phyloP scores from a whole-genome alignment of 2,797 vertebrate genomes.

The Protonibea diacanthus region DNA sequence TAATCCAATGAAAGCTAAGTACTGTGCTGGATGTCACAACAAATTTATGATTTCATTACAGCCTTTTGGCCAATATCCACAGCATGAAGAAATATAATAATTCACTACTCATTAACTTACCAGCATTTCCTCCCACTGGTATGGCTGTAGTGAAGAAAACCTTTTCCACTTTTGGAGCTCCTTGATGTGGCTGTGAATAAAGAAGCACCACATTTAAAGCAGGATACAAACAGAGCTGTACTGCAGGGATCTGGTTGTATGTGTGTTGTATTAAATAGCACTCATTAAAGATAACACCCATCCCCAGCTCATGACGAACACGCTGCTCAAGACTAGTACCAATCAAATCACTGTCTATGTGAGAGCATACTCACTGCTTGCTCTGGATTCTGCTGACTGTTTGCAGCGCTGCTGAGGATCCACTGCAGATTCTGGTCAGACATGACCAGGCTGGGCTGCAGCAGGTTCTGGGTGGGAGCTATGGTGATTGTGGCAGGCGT shows the following conservation, averaged over 20 bases:
- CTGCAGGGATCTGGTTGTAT: neutral
- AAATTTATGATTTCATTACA: slow-evolving; percentile 27
- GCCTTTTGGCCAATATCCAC: neutral
- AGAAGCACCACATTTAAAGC: slow-evolving; percentile 11
- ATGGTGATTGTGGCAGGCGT: slow-evolving; percentile 88
- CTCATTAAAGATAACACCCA: neutral
- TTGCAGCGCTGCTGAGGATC: slow-evolving; percentile 95
- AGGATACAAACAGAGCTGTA: neutral
- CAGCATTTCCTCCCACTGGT: slow-evolving; percentile 93
- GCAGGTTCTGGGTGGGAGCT: slow-evolving; percentile 90
- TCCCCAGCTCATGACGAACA: neutral
- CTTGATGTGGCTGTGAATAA: slow-evolving; percentile 83
- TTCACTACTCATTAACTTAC: slow-evolving; percentile 79
- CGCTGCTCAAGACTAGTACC: neutral
- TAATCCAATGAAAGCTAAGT: slow-evolving; percentile 2
- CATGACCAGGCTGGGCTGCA: slow-evolving; percentile 95
- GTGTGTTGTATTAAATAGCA: neutral
- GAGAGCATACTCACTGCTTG: slow-evolving; percentile 88
- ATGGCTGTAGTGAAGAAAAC: slow-evolving; percentile 98
- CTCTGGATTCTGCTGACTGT: slow-evolving; percentile 91
- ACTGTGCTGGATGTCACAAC: neutral
- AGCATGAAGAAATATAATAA: slow-evolving; percentile 15
- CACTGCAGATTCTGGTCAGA: slow-evolving; percentile 98
- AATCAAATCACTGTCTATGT: neutral
- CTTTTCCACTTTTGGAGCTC: slow-evolving; percentile 96